A percentile compares a stretch with the other conserved stretches of the same genome.
Conservation (phyloP, 2,888 invertebrate genomes). For the Cenopis cana region DNA sequence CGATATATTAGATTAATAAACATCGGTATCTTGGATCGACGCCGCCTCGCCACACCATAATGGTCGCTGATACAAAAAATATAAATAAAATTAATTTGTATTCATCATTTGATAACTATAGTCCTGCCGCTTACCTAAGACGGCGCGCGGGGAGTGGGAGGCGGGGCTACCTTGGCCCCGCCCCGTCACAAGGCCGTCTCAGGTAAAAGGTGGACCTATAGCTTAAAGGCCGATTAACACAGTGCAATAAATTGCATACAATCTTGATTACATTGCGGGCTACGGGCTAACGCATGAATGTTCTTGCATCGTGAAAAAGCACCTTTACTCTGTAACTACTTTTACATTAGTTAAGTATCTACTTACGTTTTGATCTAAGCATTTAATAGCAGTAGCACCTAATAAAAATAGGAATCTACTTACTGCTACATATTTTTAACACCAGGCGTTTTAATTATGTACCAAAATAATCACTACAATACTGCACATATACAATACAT, state of each 20-base stretch:
- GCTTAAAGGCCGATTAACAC: too few relatives aligned
- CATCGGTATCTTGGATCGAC: slow-evolving; percentile 46
- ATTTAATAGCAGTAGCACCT: background rate
- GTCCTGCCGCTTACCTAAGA: too few relatives aligned
- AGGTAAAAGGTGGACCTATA: too few relatives aligned
- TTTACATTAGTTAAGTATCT: slow-evolving; percentile 1
- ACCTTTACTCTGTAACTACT: background rate
- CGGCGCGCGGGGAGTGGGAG: too few relatives aligned
- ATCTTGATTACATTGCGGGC: too few relatives aligned
- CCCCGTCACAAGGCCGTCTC: too few relatives aligned
- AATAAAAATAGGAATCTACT: background rate
- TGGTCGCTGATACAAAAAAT: slow-evolving; percentile 36
- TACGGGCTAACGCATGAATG: too few relatives aligned
- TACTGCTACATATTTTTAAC: background rate
- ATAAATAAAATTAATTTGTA: slow-evolving; percentile 17
- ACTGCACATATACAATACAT: background rate
- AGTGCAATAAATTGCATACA: too few relatives aligned
- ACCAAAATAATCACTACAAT: background rate
- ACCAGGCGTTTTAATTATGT: background rate
- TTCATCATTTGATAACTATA: background rate
- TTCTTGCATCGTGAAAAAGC: too few relatives aligned
- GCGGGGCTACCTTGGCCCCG: too few relatives aligned
- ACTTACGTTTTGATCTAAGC: background rate
- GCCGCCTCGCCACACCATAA: slow-evolving; percentile 48
- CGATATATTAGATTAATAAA: slow-evolving; percentile 67